A percentile compares a stretch with the other conserved stretches of the same genome.
These are phyloP conservation scores for Tryphoninae sp. DNA, from an alignment of 2,888 invertebrate species.

Conservation along the genomic window DNA sequence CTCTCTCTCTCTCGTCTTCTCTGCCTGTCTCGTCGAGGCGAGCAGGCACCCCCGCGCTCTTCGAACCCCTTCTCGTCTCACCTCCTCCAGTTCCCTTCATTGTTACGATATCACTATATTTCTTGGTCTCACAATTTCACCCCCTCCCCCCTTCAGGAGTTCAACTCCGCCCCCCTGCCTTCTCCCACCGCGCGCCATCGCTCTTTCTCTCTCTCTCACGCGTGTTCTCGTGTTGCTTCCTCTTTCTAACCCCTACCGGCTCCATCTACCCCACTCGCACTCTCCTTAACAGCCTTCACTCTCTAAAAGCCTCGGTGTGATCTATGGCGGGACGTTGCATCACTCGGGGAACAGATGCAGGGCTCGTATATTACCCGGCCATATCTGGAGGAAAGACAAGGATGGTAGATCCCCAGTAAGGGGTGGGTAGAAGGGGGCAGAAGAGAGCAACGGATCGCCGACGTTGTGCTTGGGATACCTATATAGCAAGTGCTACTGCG, in stretches of 20 bases:
- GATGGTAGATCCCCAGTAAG: conserved; percentile 37
- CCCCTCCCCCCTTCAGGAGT: conserved; percentile 49
- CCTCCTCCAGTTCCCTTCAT: conserved; percentile 1
- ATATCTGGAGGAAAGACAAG: conserved; percentile 75
- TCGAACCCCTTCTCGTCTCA: conserved; percentile 14
- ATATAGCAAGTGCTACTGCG: conserved; percentile 52
- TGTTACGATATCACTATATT: conserved; percentile 41
- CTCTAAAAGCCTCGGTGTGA: conserved; percentile 85
- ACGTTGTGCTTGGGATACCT: conserved; percentile 44
- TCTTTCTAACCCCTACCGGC: conserved; percentile 19
- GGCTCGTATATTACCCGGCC: conserved; percentile 80
- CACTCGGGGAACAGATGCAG: conserved; percentile 82
- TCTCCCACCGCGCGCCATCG: conserved; percentile 55
- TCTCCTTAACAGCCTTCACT: conserved; percentile 84
- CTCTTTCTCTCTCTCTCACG: conserved; percentile 35
- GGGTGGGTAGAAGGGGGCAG: conserved; percentile 58
- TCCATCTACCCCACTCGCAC: conserved; percentile 73
- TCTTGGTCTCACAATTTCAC: conserved; percentile 59
- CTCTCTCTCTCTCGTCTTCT: conserved; percentile 1
- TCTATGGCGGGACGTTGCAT: conserved; percentile 87
- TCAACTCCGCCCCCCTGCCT: conserved; percentile 30
- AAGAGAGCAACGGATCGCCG: conserved; percentile 55
- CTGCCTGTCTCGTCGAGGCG: conserved; percentile 23
- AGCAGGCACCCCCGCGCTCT: conserved; percentile 23
- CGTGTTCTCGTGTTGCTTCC: conserved; percentile 48